These are phyloP conservation scores for Melitaea cinxia DNA, from an alignment of 1,140 invertebrate species.

Conservation along the genomic window DNA sequence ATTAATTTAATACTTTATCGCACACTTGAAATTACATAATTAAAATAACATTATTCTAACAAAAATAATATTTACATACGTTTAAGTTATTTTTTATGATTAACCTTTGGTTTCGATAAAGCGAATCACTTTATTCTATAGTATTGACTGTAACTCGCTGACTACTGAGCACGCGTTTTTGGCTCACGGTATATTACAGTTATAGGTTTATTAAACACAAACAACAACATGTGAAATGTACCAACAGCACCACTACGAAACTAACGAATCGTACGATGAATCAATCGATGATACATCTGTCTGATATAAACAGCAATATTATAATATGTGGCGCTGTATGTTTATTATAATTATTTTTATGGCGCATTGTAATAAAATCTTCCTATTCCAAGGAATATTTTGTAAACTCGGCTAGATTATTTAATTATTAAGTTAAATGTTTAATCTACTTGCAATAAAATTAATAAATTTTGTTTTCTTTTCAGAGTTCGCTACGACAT, in stretches of 20 bases:
- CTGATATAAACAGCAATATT: neutral
- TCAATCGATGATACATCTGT: slow-evolving; percentile 2
- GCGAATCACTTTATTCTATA: neutral
- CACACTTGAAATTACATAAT: no score
- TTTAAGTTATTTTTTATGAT: no score
- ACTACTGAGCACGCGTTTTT: neutral
- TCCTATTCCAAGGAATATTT: no score
- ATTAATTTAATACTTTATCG: no score
- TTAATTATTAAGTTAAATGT: no score
- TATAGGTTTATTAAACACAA: neutral
- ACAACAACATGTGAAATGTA: neutral
- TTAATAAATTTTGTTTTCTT: slow-evolving; percentile 42
- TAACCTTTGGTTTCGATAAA: no score
- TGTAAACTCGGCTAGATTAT: no score
- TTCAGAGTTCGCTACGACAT: slow-evolving; percentile 79
- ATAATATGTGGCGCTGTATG: neutral
- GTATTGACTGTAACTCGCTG: neutral
- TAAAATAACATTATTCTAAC: no score
- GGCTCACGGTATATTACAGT: neutral
- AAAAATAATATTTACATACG: no score
- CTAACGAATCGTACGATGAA: no score
- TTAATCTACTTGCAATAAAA: neutral
- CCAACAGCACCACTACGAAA: no score
- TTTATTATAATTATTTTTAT: neutral
- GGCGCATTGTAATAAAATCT: no score